These are phyloP conservation scores for Sarcophaga caerulescens DNA, from an alignment of 2,888 invertebrate genomes.

Conservation along the genomic window DNA sequence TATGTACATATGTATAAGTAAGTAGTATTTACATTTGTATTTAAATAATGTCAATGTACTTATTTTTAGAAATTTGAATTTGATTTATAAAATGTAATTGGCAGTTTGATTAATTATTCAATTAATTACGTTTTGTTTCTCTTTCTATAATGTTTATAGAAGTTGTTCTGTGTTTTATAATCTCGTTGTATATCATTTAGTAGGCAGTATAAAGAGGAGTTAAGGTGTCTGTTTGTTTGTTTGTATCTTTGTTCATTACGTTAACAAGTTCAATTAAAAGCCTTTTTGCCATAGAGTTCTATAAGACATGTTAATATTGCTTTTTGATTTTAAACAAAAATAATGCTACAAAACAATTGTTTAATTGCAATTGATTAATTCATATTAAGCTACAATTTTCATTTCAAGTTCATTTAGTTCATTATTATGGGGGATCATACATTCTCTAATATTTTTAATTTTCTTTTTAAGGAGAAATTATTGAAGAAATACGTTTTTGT, in stretches of 20 bases:
- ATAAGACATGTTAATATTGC: not conserved
- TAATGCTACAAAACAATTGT: not conserved
- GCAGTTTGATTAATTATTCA: slow-evolving; percentile 34
- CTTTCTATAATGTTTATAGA: not conserved
- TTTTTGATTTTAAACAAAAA: not conserved
- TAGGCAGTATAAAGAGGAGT: not conserved
- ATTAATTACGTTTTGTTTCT: not conserved
- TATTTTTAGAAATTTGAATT: not conserved
- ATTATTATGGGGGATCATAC: too few relatives aligned
- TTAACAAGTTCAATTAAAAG: not conserved
- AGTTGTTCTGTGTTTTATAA: not conserved
- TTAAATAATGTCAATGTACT: not conserved
- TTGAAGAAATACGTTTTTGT: too few relatives aligned
- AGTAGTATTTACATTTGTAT: not conserved
- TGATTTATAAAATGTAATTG: slow-evolving; percentile 33
- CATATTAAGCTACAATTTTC: not conserved
- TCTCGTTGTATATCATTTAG: not conserved
- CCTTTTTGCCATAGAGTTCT: not conserved
- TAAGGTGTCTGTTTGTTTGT: not conserved
- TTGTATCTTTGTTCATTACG: not conserved
- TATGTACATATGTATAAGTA: not conserved
- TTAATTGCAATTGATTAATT: not conserved
- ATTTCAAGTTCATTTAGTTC: not conserved
- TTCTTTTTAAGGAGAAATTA: too few relatives aligned
- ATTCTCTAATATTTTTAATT: too few relatives aligned